Percentiles rank a stretch among this genome's conserved stretches.
Evolutionary conservation across 2,888 invertebrate genomes (phyloP).

Genomic region (Pelosia muscerda): DNA sequence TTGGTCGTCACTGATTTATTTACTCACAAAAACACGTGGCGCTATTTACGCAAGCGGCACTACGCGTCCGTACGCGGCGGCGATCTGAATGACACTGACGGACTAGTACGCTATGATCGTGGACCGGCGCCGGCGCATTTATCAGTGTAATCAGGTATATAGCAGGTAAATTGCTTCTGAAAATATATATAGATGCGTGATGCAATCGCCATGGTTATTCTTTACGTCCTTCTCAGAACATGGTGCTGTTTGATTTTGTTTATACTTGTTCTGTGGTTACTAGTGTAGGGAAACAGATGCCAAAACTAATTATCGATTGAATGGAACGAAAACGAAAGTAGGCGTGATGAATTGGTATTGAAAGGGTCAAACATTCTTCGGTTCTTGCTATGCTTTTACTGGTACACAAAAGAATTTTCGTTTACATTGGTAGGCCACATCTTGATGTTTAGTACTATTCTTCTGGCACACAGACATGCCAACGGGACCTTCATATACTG

Average conservation of each 20-base stretch:
- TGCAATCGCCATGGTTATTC: constrained; percentile 60
- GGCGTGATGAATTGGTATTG: constrained; percentile 10
- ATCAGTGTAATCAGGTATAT: constrained; percentile 62
- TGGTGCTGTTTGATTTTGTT: constrained; percentile 51
- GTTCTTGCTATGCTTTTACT: background rate
- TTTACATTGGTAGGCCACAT: background rate
- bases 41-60: constrained; percentile 42
- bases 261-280: constrained; percentile 37
- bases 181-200: constrained; percentile 65
- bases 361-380: constrained; percentile 12
- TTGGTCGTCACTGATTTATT: constrained; percentile 66
- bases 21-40: constrained; percentile 80
- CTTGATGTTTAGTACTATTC: too few relatives aligned
- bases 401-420: background rate
- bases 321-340: constrained; percentile 48
- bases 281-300: constrained; percentile 35
- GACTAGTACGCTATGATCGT: constrained; percentile 38
- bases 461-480: too few relatives aligned
- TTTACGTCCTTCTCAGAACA: constrained; percentile 61
- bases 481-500: too few relatives aligned
- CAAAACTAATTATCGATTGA: constrained; percentile 33
- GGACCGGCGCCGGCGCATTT: constrained; percentile 70
- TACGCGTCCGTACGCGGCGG: constrained; percentile 64
- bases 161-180: constrained; percentile 77
- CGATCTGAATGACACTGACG: constrained; percentile 71